Conservation (phyloP, 2,888 invertebrate species). For the Amblyjoppa proteus region DNA sequence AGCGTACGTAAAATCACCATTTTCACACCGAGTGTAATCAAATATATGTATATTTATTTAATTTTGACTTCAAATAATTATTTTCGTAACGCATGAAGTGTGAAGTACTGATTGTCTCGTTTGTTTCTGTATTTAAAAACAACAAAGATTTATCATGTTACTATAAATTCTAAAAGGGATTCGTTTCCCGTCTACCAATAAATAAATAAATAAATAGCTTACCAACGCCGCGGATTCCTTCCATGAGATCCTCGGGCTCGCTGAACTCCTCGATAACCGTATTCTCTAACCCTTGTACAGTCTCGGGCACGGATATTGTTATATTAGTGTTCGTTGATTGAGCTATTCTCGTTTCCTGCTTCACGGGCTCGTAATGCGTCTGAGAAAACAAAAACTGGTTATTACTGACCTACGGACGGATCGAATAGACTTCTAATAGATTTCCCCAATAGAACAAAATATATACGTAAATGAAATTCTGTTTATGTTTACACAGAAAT, state of each 20-base stretch:
- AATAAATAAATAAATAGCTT: slow-evolving; percentile 80
- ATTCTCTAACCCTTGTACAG: slow-evolving; percentile 81
- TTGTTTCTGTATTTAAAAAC: too few species aligned
- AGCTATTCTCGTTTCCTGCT: slow-evolving; percentile 80
- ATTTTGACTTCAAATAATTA: too few species aligned
- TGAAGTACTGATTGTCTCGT: too few species aligned
- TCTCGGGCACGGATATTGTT: slow-evolving; percentile 76
- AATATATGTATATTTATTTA: too few species aligned
- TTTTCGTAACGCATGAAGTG: too few species aligned
- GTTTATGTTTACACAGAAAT: slow-evolving; percentile 77
- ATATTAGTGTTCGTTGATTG: slow-evolving; percentile 83
- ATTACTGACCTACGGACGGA: not conserved
- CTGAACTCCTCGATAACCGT: slow-evolving; percentile 92
- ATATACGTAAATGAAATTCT: slow-evolving; percentile 74
- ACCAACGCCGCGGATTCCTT: slow-evolving; percentile 92
- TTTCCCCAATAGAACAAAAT: slow-evolving; percentile 20
- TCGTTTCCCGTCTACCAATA: too few species aligned
- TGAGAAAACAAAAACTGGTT: slow-evolving; percentile 62
- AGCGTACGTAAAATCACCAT: too few species aligned
- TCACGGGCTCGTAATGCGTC: slow-evolving; percentile 83
- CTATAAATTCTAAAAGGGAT: too few species aligned
- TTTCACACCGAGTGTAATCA: too few species aligned
- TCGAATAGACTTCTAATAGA: not conserved
- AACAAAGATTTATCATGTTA: too few species aligned
- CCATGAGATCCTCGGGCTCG: slow-evolving; percentile 94